Percentiles rank a stretch among this genome's conserved stretches.
Evolutionary conservation across 2,113 vertebrate species (phyloP).

Genomic region (Thalassoma bifasciatum): DNA sequence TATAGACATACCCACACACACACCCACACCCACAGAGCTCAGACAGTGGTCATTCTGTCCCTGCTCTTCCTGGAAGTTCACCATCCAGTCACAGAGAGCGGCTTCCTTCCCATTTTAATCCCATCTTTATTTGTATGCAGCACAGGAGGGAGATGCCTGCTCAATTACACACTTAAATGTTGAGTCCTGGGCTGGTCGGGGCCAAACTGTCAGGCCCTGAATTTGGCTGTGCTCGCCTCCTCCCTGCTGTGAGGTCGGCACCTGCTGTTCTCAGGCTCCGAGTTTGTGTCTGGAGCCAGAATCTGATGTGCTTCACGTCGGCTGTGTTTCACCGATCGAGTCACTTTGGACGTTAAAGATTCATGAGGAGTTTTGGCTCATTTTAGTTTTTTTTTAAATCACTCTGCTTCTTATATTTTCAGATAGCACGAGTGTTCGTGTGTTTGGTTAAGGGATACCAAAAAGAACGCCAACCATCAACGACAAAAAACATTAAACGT

Average conservation of each 20-base stretch:
- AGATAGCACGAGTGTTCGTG: neutral
- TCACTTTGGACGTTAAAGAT: neutral
- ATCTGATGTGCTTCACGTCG: neutral
- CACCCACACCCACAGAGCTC: neutral
- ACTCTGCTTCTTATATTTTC: neutral
- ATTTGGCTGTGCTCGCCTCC: constrained; percentile 12
- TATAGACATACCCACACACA: constrained; percentile 14
- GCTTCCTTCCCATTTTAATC: constrained; percentile 47
- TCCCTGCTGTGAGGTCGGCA: neutral
- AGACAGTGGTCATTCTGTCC: constrained; percentile 27
- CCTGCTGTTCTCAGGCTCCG: neutral
- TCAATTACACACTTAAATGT: constrained; percentile 18
- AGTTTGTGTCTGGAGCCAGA: neutral
- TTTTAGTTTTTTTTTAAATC: neutral
- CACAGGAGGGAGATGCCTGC: constrained; percentile 5
- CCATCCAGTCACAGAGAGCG: constrained; percentile 1
- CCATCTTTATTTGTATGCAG: constrained; percentile 35
- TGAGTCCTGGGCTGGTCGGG: neutral
- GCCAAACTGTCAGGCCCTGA: constrained; percentile 29
- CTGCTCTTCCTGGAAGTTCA: constrained; percentile 41
- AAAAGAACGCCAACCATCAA: neutral
- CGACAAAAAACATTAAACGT: too few relatives aligned
- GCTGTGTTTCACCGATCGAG: neutral
- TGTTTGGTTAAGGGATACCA: neutral
- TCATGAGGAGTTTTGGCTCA: neutral